Evolutionary conservation across 2,888 invertebrate genomes (phyloP), one percentile per base, ranked within the genome.

Genomic region (Melanostoma mellinum): DNA sequence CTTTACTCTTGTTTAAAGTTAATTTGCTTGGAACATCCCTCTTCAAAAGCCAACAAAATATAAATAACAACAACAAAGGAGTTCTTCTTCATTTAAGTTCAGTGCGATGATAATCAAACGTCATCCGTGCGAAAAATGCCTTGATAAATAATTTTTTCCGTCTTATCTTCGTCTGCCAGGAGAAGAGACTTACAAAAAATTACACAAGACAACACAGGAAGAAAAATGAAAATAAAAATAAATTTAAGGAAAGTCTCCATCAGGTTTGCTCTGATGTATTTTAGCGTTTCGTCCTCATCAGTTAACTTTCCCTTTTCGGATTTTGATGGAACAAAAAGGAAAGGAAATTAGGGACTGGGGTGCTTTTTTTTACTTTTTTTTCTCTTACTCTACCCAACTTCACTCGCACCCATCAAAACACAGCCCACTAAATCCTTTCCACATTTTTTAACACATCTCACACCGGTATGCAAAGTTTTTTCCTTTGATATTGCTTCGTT

Each of bases 111-210:
- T 84, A 84, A 84, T 84, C 78, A 84, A 84, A 78, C 78, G 74
- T 78, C 78, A 84, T 78, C 74, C 78, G 84, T 84, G 84, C 84
- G 78, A 84, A 84, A 84, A 84, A 84, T 78, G 69, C 78, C 74
- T 78, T 71, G 65, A 74, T 78, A 78, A 81, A 46, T 69, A 67
- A 65, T 78, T 84, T 84, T 78, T 35, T 36, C 67, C 53, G 58
- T 74, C 84, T 84, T 84, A 84, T 84, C 84, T 74, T 71, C 44
- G 78, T 72, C 71, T 84, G 40, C 44, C 84, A 84, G 78, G 9
- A 71, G 60, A 69, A 40, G 10, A 61, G 9, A 60, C 5, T 4
- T 6, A 40, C 30, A 44, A 35, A n/a, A 48, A 63, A 56, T 4
- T 6, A 58, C 0, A 5, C 6, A 42, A 50, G 44, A 6, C 6